Percentiles rank a stretch among this genome's conserved stretches.
These are phyloP conservation scores for Cochlearius cochlearius DNA, from an alignment of 2,113 vertebrate species.

Conservation along the genomic window DNA sequence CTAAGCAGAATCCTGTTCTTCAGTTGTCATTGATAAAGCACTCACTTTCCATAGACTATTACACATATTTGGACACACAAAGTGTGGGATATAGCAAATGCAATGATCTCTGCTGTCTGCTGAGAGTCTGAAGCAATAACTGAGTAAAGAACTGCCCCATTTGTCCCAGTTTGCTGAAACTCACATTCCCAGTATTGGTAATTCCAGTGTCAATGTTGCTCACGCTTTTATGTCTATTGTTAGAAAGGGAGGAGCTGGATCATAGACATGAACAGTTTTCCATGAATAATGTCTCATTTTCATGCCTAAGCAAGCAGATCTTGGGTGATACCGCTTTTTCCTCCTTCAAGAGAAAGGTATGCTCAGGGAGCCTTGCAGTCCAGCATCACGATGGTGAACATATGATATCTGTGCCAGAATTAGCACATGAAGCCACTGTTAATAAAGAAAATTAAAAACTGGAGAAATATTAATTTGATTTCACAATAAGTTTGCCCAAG, in stretches of 20 bases:
- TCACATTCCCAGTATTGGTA: not conserved
- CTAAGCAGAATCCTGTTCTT: not conserved
- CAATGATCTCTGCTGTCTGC: not conserved
- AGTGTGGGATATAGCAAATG: not conserved
- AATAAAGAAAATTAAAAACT: not conserved
- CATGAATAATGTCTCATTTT: not conserved
- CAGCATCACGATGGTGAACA: accelerated
- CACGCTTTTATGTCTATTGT: not conserved
- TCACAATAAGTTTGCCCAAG: not conserved
- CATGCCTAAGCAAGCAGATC: not conserved
- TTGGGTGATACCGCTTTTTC: not conserved
- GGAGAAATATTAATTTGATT: not conserved
- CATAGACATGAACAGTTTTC: not conserved
- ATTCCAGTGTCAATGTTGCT: not conserved
- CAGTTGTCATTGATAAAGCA: not conserved
- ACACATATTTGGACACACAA: not conserved
- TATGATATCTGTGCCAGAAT: not conserved
- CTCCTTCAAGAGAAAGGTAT: not conserved
- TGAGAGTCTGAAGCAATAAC: not conserved
- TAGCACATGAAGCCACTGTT: not conserved
- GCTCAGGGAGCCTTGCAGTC: not conserved
- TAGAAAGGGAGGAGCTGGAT: not conserved
- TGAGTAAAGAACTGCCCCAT: not conserved
- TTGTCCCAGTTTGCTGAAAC: not conserved
- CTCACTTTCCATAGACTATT: not conserved